These are phyloP conservation scores for Girardinichthys multiradiatus DNA, from an alignment of 2,113 vertebrate species.

Conservation along the genomic window DNA sequence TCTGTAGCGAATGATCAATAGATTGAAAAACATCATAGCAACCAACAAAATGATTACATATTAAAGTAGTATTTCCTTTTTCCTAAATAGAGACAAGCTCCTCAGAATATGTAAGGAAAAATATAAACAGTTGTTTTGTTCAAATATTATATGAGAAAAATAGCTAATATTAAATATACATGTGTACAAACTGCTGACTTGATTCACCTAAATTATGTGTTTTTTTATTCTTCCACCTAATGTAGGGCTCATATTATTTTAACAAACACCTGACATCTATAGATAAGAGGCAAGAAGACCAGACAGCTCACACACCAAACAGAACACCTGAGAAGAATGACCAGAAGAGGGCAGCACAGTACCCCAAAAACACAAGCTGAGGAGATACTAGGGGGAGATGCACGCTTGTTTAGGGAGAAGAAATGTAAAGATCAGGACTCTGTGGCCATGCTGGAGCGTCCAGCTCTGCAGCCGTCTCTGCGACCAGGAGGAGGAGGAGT, in stretches of 20 bases:
- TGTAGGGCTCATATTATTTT: constrained; percentile 37
- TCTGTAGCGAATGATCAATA: constrained; percentile 18
- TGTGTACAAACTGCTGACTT: constrained; percentile 42
- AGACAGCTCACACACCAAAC: constrained; percentile 45
- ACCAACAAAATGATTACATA: constrained; percentile 24
- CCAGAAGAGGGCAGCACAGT: constrained; percentile 72
- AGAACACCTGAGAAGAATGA: constrained; percentile 75
- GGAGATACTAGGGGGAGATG: constrained; percentile 15
- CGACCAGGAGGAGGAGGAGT: background rate
- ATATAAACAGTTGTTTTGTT: constrained; percentile 51
- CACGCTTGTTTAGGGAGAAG: constrained; percentile 18
- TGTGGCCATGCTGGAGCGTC: constrained; percentile 35
- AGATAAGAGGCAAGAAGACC: constrained; percentile 51
- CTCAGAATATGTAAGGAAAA: constrained; percentile 47
- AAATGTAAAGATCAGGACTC: constrained; percentile 17
- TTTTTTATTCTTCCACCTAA: constrained; percentile 9
- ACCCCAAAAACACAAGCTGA: constrained; percentile 33
- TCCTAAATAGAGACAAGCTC: constrained; percentile 21
- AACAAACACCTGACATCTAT: constrained; percentile 71
- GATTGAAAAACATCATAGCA: constrained; percentile 13
- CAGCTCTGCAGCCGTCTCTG: constrained; percentile 24
- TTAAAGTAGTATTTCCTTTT: constrained; percentile 9
- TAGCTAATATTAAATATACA: constrained; percentile 46
- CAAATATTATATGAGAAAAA: constrained; percentile 45
- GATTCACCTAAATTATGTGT: constrained; percentile 15